Percentiles rank a stretch among this genome's conserved stretches.
Evolutionary conservation across 2,797 vertebrate species (phyloP).

Genomic region (Tenualosa ilisha): DNA sequence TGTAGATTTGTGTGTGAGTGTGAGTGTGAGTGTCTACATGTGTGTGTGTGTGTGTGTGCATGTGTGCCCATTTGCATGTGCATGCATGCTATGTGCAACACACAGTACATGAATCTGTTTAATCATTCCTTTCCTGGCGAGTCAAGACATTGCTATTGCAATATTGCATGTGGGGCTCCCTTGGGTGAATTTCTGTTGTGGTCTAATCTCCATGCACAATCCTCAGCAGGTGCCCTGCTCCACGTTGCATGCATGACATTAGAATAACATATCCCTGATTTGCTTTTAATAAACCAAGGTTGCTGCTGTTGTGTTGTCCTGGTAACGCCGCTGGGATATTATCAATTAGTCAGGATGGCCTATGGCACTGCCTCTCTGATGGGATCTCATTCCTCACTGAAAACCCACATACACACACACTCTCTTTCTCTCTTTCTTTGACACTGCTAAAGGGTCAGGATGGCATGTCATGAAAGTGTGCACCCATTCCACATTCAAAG

Average conservation of each 20-base stretch:
- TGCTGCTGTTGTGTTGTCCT: background rate
- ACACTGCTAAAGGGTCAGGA: background rate
- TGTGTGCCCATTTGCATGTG: background rate
- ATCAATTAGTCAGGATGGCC: conserved; percentile 43
- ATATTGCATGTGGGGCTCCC: background rate
- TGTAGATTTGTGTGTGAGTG: background rate
- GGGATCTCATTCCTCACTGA: conserved; percentile 25
- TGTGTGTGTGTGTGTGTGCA: background rate
- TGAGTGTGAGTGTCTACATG: background rate
- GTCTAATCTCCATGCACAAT: background rate
- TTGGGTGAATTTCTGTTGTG: background rate
- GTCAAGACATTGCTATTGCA: background rate
- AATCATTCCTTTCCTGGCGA: background rate
- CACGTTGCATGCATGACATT: background rate
- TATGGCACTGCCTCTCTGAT: conserved; percentile 31
- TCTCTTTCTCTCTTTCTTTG: background rate
- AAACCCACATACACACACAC: background rate
- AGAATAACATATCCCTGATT: background rate
- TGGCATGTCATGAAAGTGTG: background rate
- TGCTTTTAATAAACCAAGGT: background rate
- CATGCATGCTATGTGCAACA: background rate
- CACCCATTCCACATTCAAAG: background rate
- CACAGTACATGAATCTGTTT: background rate
- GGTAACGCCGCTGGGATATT: conserved; percentile 6
- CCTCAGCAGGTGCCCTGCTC: background rate